phyloP scores from a whole-genome alignment of 2,797 vertebrate species.

The Acanthopagrus latus region DNA sequence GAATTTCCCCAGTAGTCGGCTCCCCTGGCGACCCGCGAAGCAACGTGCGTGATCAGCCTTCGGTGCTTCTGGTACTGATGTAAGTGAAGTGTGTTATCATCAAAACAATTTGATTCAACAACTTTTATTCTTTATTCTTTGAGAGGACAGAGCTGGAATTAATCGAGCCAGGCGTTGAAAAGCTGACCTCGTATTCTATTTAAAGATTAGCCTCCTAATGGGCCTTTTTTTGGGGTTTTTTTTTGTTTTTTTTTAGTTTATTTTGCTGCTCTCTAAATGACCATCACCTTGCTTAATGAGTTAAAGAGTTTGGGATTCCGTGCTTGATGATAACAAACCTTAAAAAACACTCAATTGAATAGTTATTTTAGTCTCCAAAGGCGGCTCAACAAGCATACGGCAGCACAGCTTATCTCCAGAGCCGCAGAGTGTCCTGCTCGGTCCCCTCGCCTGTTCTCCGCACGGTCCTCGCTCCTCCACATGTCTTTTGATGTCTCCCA shows the following conservation, averaged over 20 bases:
- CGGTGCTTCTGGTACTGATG: slow-evolving; percentile 22
- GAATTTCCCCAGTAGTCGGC: slow-evolving; percentile 55
- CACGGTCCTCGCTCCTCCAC: slow-evolving; percentile 8
- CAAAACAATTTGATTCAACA: slow-evolving; percentile 20
- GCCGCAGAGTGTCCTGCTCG: slow-evolving; percentile 52
- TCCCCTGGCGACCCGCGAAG: slow-evolving; percentile 38
- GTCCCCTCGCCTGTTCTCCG: slow-evolving; percentile 41
- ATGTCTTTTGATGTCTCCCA: slow-evolving; percentile 63
- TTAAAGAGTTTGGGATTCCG: slow-evolving; percentile 23
- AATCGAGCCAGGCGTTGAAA: slow-evolving; percentile 30
- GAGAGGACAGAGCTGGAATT: slow-evolving; percentile 16
- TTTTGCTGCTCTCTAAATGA: slow-evolving; percentile 22
- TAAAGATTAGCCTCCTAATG: slow-evolving; percentile 22
- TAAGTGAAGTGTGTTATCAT: slow-evolving; percentile 38
- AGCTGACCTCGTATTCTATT: slow-evolving; percentile 12
- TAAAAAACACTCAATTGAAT: slow-evolving; percentile 49
- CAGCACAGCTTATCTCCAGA: slow-evolving; percentile 69
- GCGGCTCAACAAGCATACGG: slow-evolving; percentile 39
- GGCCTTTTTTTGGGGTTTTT: slow-evolving; percentile 15
- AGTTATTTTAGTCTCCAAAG: slow-evolving; percentile 44
- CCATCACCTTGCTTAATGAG: slow-evolving; percentile 39
- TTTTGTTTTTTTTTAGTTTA: too few relatives aligned
- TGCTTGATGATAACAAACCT: slow-evolving; percentile 35
- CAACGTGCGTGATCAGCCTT: slow-evolving; percentile 46
- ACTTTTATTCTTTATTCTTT: neutral